These are phyloP conservation scores for Rhyacophila evoluta DNA, from an alignment of 2,888 invertebrate genomes.

Conservation along the genomic window DNA sequence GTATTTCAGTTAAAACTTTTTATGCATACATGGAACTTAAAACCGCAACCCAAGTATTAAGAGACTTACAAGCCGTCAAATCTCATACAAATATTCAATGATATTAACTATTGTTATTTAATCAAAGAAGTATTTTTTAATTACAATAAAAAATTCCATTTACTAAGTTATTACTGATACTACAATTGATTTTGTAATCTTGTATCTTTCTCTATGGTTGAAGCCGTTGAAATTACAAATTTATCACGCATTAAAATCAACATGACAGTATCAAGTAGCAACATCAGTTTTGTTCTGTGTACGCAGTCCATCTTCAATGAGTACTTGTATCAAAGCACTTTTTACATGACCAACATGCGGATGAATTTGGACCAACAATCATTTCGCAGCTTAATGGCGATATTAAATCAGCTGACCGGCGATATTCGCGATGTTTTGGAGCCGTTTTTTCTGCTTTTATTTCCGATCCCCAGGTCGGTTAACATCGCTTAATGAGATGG, in stretches of 20 bases:
- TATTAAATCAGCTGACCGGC: constrained; percentile 35
- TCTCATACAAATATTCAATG: too few relatives aligned
- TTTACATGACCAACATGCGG: constrained; percentile 30
- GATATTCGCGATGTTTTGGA: neutral
- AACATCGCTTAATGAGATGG: constrained; percentile 29
- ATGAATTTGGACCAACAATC: constrained; percentile 26
- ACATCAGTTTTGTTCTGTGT: neutral
- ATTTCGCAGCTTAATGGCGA: neutral
- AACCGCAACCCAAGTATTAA: too few relatives aligned
- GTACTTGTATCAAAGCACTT: constrained; percentile 23
- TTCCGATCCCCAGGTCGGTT: neutral
- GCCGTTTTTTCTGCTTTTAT: neutral
- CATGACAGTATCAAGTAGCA: neutral
- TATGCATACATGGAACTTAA: too few relatives aligned
- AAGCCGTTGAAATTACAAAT: too few relatives aligned
- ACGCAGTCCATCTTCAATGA: neutral
- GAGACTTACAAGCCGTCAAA: too few relatives aligned
- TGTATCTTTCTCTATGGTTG: too few relatives aligned
- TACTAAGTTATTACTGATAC: too few relatives aligned
- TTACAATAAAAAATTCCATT: too few relatives aligned
- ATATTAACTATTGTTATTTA: too few relatives aligned
- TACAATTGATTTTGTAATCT: too few relatives aligned
- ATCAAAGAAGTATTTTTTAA: too few relatives aligned
- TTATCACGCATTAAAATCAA: neutral
- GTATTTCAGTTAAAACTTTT: too few relatives aligned